Evolutionary conservation across 2,113 vertebrate genomes (phyloP).

Genomic region (Hippocampus zosterae): DNA sequence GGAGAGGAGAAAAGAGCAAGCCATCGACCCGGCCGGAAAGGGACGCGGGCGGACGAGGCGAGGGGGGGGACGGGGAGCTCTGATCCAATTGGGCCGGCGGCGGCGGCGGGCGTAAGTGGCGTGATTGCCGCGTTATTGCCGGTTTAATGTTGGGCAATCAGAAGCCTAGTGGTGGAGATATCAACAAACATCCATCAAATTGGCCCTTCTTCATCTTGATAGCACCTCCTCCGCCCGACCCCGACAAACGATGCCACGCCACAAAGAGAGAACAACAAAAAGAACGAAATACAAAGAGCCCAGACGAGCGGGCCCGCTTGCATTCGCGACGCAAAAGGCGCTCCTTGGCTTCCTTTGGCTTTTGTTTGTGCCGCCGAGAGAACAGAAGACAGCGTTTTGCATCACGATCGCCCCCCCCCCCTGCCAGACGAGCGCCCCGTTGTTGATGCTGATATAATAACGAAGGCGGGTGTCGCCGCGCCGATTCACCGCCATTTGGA

Average conservation of each 20-base stretch:
- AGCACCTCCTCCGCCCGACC: constrained; percentile 86
- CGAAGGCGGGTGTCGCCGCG: constrained; percentile 70
- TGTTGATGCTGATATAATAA: constrained; percentile 76
- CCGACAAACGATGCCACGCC: constrained; percentile 84
- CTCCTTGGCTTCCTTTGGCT: constrained; percentile 48
- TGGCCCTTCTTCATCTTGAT: constrained; percentile 94
- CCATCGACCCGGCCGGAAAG: constrained; percentile 74
- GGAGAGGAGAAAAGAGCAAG: constrained; percentile 73
- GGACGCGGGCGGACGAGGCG: constrained; percentile 64
- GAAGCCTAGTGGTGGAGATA: constrained; percentile 99
- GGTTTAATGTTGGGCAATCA: constrained; percentile 99
- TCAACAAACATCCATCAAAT: constrained; percentile 99
- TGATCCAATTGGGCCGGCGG: constrained; percentile 94
- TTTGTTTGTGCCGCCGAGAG: constrained; percentile 57
- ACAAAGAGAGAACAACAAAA: constrained; percentile 65
- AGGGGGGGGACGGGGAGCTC: constrained; percentile 73
- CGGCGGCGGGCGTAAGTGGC: constrained; percentile 96
- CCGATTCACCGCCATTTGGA: constrained; percentile 72
- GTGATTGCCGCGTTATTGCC: constrained; percentile 99
- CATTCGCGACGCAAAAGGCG: constrained; percentile 40
- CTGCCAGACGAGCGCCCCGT: constrained; percentile 49
- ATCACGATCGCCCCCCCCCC: constrained; percentile 14
- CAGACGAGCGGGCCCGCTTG: constrained; percentile 44
- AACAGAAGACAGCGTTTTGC: constrained; percentile 6
- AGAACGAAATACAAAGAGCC: too few species aligned